Base-by-base conservation (phyloP, 2,113 vertebrate species). In the Laterallus jamaicensis region DNA sequence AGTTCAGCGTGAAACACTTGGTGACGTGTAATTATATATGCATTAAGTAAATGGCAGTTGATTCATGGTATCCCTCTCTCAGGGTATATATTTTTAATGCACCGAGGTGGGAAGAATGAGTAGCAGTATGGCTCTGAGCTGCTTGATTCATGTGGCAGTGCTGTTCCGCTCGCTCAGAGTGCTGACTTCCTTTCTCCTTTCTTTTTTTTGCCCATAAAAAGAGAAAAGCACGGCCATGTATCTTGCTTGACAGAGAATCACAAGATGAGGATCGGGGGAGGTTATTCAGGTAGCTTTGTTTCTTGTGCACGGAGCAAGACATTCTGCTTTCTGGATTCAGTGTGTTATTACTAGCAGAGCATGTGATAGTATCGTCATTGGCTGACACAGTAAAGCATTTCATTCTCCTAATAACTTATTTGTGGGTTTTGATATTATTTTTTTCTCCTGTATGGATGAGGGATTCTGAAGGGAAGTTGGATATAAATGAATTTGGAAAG, bases 151-250 rank as follows among this genome's bases (percentile, higher is more conserved):
- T 62, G 80, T 86, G 90, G 95, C 93, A 47, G 7, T 22, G 84
- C 89, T 79, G 90, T 80, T 89, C 91, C 0, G 12, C 92, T 92
- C 49, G 2, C 49, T 49, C 49, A 21, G 49, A 37, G 89, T 77
- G 66, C 94, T 96, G 94, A 93, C 96, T 98, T 98, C 97, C 96
- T 97, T 96, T 96, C 92, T 93, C 80, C 75, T 94, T 81, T 49
- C 20, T 96, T 95, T 93, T 81, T 98, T 97, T 94, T 98, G 88
- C 95, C 98, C 97, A 97, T 98, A 98, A 98, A 98, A 98, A 98
- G 97, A 97, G 82, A 98, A 95, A 96, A 97, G 89, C 39, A 54
- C 76, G 95, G 92, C 94, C 97, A 87, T 97, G 96, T 97, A 94
- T 96, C 94, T 84, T 4, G 31, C 91, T 96, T 60, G 84, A 93